Percentiles rank a stretch among this genome's conserved stretches.
These are phyloP conservation scores for zebrafish (Danio rerio) DNA, from an alignment of 2,113 vertebrate genomes.

Conservation along the genomic window GRCz12tu NC_133181.1:29087501-29088000, in stretches of 20 bases:
- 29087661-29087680: constrained; percentile 80
- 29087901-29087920: constrained; percentile 77
- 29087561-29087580: constrained; percentile 69
- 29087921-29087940: constrained; percentile 78
- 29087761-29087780: constrained; percentile 79
- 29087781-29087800: constrained; percentile 77
- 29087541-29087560: constrained; percentile 80
- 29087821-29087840: background rate
- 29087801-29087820: constrained; percentile 30
- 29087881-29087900: constrained; percentile 77
- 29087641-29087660: constrained; percentile 83
- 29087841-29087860: constrained; percentile 31
- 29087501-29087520: constrained; percentile 78
- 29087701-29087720: constrained; percentile 73
- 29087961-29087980: constrained; percentile 68
- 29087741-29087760: constrained; percentile 55
- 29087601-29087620: constrained; percentile 77
- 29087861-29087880: constrained; percentile 71
- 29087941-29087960: constrained; percentile 71
- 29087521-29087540: constrained; percentile 79
- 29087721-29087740: constrained; percentile 69
- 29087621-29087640: constrained; percentile 82
- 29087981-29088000: constrained; percentile 76
- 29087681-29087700: constrained; percentile 72
- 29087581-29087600: constrained; percentile 81